Percentiles rank a stretch among this genome's conserved stretches.
Conservation (phyloP, 2,797 vertebrate genomes). For the Sarcophilus harrisii region DNA sequence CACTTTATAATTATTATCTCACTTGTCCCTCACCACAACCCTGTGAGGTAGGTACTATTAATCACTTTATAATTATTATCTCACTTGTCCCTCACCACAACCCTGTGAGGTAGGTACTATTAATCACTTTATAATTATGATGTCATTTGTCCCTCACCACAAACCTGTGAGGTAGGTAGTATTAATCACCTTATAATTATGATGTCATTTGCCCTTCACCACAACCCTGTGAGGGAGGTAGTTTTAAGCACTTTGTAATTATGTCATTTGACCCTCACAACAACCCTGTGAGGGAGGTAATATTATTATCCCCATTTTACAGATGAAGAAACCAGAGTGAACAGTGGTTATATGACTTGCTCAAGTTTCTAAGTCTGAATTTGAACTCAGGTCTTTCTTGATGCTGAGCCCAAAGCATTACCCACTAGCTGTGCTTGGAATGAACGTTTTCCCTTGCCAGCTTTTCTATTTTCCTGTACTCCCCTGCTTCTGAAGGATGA, state of each 20-base stretch:
- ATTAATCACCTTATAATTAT: no score
- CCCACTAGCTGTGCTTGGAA: neutral
- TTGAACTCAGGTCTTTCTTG: neutral
- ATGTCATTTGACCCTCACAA: neutral
- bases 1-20: neutral
- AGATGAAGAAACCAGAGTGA: neutral
- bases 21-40: neutral
- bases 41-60: neutral
- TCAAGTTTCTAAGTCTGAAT: neutral
- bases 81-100: no score
- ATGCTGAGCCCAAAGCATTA: neutral
- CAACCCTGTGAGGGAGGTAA: neutral
- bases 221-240: no score
- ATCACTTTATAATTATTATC: no score
- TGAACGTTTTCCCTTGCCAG: slow-evolving; percentile 40
- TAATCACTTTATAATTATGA: no score
- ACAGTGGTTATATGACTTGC: neutral
- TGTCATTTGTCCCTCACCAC: neutral
- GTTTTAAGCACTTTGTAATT: no score
- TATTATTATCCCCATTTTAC: neutral
- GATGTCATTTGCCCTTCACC: no score
- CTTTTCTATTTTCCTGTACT: slow-evolving; percentile 24
- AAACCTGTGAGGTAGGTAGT: neutral
- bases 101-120: no score
- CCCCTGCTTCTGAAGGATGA: slow-evolving; percentile 59